These are phyloP conservation scores for Chascanopsetta lugubris DNA, from an alignment of 2,113 vertebrate genomes.

Conservation along the genomic window DNA sequence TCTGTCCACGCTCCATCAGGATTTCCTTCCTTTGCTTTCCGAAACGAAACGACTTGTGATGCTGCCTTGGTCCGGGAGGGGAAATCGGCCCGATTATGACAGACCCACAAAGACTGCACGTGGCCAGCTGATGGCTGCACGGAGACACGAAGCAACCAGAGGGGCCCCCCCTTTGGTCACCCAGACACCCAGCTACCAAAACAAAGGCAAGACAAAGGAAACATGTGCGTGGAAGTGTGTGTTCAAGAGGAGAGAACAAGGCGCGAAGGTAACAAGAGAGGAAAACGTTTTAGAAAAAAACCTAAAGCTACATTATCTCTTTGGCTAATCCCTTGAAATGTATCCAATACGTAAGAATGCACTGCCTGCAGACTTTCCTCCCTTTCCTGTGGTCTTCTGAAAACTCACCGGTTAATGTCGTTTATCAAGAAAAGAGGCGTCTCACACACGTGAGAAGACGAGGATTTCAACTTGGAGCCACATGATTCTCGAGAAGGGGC, in stretches of 20 bases:
- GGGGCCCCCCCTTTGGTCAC: too few relatives aligned
- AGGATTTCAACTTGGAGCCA: too few relatives aligned
- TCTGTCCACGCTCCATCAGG: constrained; percentile 54
- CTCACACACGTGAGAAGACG: too few relatives aligned
- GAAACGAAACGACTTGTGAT: constrained; percentile 31
- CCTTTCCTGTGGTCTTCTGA: too few relatives aligned
- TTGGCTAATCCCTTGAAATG: background rate
- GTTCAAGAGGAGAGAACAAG: constrained; percentile 17
- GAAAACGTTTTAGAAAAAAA: background rate
- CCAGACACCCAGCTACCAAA: constrained; percentile 70
- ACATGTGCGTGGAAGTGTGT: constrained; percentile 6
- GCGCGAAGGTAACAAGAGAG: constrained; percentile 24
- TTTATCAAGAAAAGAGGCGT: too few relatives aligned
- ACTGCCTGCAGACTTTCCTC: too few relatives aligned
- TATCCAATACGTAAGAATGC: too few relatives aligned
- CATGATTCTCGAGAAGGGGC: too few relatives aligned
- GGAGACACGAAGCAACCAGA: constrained; percentile 30
- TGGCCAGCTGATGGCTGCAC: constrained; percentile 7
- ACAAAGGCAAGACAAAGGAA: constrained; percentile 52
- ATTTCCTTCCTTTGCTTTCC: constrained; percentile 66
- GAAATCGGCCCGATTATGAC: constrained; percentile 39
- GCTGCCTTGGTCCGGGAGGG: constrained; percentile 14
- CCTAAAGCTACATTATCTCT: too few relatives aligned
- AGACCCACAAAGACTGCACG: constrained; percentile 34
- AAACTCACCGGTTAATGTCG: too few relatives aligned